Evolutionary conservation across 1,140 invertebrate genomes (phyloP).

Genomic region (Brachionus manjavacas): DNA sequence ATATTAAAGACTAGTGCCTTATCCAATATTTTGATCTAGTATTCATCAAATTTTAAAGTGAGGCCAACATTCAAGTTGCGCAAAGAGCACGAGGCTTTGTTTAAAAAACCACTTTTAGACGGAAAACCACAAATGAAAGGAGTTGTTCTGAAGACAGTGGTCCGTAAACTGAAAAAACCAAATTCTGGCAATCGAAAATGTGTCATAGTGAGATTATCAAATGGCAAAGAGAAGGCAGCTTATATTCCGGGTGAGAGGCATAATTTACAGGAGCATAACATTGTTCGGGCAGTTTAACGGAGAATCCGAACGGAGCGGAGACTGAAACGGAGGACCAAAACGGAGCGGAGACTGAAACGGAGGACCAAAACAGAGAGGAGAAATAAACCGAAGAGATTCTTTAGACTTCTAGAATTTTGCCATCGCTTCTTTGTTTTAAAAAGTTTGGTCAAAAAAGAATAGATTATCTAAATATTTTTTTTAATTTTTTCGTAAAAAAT

Average conservation of each 20-base stretch:
- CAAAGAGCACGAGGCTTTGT: constrained; percentile 20
- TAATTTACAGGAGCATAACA: constrained; percentile 92
- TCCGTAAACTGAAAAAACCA: constrained; percentile 96
- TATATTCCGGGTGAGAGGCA: constrained; percentile 94
- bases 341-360: no score
- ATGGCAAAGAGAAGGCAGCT: constrained; percentile 72
- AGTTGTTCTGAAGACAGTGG: constrained; percentile 77
- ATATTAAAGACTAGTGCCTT: background rate
- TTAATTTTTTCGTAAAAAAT: no score
- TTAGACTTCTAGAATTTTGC: no score
- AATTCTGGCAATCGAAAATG: constrained; percentile 98
- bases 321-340: no score
- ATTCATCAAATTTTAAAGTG: background rate
- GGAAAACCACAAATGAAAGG: constrained; percentile 57
- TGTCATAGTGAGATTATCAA: constrained; percentile 78
- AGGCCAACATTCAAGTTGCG: constrained; percentile 14
- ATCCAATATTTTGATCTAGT: background rate
- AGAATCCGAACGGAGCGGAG: no score
- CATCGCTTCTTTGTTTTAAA: no score
- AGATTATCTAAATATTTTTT: no score
- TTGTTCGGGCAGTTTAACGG: no score
- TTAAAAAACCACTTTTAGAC: constrained; percentile 30
- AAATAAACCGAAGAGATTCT: no score
- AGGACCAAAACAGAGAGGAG: no score
- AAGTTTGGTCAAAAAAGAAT: no score